Evolutionary conservation across 2,888 invertebrate species (phyloP).

Genomic region (Pseudoips prasinana): DNA sequence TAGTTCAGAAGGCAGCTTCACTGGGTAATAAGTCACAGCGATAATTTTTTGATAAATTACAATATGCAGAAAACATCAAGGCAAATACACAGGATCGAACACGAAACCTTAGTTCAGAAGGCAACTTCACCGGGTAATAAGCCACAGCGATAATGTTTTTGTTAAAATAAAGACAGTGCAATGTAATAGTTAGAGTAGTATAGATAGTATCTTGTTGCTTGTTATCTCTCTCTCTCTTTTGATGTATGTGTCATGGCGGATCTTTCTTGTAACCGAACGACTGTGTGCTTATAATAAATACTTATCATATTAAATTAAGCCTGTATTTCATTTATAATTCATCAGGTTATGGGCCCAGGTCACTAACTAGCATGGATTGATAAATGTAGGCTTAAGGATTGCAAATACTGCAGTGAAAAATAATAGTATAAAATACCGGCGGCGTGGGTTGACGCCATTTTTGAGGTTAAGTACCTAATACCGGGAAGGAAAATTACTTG

Average conservation of each 20-base stretch:
- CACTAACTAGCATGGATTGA: not conserved
- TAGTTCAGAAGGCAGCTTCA: too few relatives aligned
- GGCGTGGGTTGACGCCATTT: not conserved
- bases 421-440: not conserved
- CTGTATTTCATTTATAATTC: not conserved
- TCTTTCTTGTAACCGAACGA: conserved; percentile 1
- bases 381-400: not conserved
- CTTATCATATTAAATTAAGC: too few relatives aligned
- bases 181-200: conserved; percentile 1
- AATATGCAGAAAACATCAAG: too few relatives aligned
- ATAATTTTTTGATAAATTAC: too few relatives aligned
- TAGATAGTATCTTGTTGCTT: conserved; percentile 2
- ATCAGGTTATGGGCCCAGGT: conserved; percentile 1
- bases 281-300: not conserved
- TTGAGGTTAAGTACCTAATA: not conserved
- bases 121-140: too few relatives aligned
- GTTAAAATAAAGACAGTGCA: conserved; percentile 2
- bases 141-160: too few relatives aligned
- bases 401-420: not conserved
- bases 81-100: too few relatives aligned
- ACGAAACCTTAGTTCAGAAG: too few relatives aligned
- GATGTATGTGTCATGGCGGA: not conserved
- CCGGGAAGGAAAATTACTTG: conserved; percentile 3
- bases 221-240: conserved; percentile 1
- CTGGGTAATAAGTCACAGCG: too few relatives aligned